These are phyloP conservation scores for Acronicta psi DNA, from an alignment of 2,888 invertebrate genomes.

Conservation along the genomic window DNA sequence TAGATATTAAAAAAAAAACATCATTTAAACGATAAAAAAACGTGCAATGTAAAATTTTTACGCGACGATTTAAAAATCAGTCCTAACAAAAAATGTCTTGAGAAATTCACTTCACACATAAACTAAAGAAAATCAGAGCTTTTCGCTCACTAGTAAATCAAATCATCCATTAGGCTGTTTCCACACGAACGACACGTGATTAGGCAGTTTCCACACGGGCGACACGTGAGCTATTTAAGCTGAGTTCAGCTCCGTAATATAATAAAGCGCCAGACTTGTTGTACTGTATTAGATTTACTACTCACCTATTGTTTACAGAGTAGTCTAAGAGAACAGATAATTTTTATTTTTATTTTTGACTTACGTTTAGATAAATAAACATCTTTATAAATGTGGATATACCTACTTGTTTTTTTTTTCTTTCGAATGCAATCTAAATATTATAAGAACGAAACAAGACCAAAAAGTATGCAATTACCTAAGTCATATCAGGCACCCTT, in stretches of 20 bases:
- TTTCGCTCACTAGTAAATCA: conserved; percentile 38
- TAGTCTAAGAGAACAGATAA: conserved; percentile 52
- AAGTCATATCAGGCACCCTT: too few relatives aligned
- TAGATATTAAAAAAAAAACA: too few relatives aligned
- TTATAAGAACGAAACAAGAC: too few relatives aligned
- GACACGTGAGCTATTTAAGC: conserved; percentile 51
- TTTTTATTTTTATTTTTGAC: background rate
- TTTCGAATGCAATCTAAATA: too few relatives aligned
- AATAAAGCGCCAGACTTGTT: conserved; percentile 75
- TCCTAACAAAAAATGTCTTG: background rate
- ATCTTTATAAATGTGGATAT: too few relatives aligned
- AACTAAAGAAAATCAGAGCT: conserved; percentile 12
- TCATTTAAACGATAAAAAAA: too few relatives aligned
- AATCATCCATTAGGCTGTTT: conserved; percentile 50
- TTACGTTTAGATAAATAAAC: too few relatives aligned
- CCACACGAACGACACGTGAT: conserved; percentile 49
- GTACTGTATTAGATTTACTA: conserved; percentile 85
- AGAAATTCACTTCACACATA: conserved; percentile 2
- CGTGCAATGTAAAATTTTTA: too few relatives aligned
- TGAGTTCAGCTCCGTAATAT: conserved; percentile 49
- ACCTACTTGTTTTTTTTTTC: too few relatives aligned
- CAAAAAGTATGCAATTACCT: too few relatives aligned
- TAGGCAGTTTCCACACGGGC: conserved; percentile 47
- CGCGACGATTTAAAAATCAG: background rate
- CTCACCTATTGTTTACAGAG: conserved; percentile 81